Evolutionary conservation across 2,888 invertebrate species (phyloP), one percentile per base, ranked within the genome.

Genomic region (Lycaena phlaeas): DNA sequence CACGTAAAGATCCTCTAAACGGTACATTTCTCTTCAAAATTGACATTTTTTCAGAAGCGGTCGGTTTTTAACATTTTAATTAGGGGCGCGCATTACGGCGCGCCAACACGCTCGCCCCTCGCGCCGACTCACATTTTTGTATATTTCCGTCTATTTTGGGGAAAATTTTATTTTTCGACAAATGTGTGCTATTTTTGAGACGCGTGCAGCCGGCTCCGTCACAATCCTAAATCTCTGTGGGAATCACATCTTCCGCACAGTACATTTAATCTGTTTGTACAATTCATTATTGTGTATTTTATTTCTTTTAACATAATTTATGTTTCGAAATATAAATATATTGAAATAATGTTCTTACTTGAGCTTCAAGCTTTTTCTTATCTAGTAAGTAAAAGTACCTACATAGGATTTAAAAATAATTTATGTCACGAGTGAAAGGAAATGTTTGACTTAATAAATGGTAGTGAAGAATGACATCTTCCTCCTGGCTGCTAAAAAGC

Each of bases 11-110:
- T 77, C 65, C 64, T 65, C 67, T 68, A 72, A 71, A 76, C 74
- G 82, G 76, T 72, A 79, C 79, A 81, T 84, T 78, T 81, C 78
- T 82, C 79, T 81, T 81, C 74, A 69, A 69, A 84, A 82, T 78
- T 82, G 82, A 78, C 82, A 74, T 79, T 79, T 81, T 34, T 84
- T 79, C 77, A 72, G 76, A 73, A 81, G 66, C 77, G 68, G 79
- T 74, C 64, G 78, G 78, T 84, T 84, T 82, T 84, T 82, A 84
- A 82, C 82, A 75, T 82, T 82, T 84, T 82, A 82, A 84, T 84
- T 82, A 84, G 84, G 81, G 82, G 81, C 81, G 79, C 79, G 70
- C 81, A 84, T 84, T 84, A 84, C 79, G 75, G 74, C 74, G 68
- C 76, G 79, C 77, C 75, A 69, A 70, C 78, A 71, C 78, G 76